Conservation (phyloP, 2,113 vertebrate species). For the Hyaena hyaena region DNA sequence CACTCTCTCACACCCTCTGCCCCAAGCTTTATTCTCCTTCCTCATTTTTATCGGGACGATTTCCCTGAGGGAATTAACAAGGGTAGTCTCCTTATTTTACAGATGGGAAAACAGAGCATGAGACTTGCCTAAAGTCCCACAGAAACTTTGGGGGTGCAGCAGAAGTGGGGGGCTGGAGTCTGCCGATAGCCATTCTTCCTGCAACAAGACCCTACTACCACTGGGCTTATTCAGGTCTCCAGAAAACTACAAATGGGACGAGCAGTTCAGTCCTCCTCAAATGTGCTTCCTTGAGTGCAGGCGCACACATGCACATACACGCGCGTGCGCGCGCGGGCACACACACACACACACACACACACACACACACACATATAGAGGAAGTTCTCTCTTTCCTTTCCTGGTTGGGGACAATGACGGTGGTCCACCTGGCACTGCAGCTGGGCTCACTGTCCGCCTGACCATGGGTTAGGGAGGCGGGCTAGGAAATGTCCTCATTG, state of each 20-base stretch:
- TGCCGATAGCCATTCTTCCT: background rate
- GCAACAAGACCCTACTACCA: background rate
- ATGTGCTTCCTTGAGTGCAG: background rate
- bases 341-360: background rate
- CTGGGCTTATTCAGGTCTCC: background rate
- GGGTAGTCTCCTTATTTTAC: background rate
- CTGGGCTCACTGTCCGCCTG: background rate
- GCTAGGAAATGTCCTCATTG: background rate
- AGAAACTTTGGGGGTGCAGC: background rate
- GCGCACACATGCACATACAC: too few species aligned
- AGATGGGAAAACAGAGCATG: background rate
- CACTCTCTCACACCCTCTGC: background rate
- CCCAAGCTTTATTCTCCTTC: background rate
- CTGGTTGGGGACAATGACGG: background rate
- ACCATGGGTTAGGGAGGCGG: background rate
- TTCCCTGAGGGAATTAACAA: background rate
- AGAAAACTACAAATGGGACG: background rate
- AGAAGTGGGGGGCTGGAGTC: background rate
- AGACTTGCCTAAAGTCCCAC: constrained; percentile 19
- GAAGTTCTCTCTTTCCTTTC: background rate
- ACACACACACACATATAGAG: background rate
- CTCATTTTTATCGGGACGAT: background rate
- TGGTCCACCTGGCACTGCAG: background rate
- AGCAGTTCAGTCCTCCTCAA: background rate
- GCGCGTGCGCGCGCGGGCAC: too few species aligned